Evolutionary conservation across 2,113 vertebrate genomes (phyloP).

Genomic region (Rhinopomastus cyanomelas): DNA sequence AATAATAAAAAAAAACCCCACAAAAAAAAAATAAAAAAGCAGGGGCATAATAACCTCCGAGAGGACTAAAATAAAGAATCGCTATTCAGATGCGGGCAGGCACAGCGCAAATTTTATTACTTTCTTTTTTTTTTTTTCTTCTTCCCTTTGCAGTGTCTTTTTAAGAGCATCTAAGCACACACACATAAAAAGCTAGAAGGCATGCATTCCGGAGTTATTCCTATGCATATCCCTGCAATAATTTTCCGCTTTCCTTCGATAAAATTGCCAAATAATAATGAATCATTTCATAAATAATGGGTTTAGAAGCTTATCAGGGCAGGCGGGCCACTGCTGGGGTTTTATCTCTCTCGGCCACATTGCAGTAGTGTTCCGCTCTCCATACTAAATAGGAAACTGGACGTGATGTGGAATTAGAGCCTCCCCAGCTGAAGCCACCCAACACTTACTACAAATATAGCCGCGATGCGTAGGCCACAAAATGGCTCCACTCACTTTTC

Average conservation of each 20-base stretch:
- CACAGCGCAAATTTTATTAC: conserved; percentile 57
- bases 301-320: conserved; percentile 91
- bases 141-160: conserved; percentile 27
- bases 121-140: background rate
- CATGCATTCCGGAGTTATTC: conserved; percentile 74
- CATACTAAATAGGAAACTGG: conserved; percentile 88
- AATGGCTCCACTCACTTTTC: conserved; percentile 91
- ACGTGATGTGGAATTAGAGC: conserved; percentile 87
- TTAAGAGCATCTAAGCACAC: conserved; percentile 68
- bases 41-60: conserved; percentile 61
- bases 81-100: conserved; percentile 56
- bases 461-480: conserved; percentile 90
- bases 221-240: conserved; percentile 77
- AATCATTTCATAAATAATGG: conserved; percentile 96
- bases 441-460: conserved; percentile 78
- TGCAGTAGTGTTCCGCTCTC: conserved; percentile 90
- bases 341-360: conserved; percentile 93
- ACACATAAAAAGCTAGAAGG: conserved; percentile 70
- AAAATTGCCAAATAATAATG: conserved; percentile 95
- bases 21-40: rapidly evolving
- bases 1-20: background rate
- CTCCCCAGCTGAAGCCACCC: conserved; percentile 78
- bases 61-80: conserved; percentile 65
- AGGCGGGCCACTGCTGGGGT: conserved; percentile 86
- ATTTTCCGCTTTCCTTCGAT: conserved; percentile 86